phyloP scores from a whole-genome alignment of 2,797 vertebrate species.

The Arrhamphus sclerolepis region DNA sequence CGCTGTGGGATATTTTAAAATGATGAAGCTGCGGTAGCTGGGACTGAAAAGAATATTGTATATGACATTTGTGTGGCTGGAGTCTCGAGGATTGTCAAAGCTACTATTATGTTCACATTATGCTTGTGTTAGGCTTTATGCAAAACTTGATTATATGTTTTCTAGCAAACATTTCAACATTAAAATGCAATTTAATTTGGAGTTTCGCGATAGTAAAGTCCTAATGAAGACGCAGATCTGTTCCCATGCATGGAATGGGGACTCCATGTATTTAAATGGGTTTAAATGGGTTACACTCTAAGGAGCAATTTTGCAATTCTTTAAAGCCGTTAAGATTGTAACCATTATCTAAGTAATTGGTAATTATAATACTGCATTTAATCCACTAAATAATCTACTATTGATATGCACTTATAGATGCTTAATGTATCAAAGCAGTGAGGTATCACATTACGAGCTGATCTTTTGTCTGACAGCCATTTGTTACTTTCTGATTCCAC shows the following conservation, averaged over 20 bases:
- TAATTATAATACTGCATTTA: not conserved
- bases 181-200: not conserved
- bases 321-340: not conserved
- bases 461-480: too few species aligned
- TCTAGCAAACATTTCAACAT: not conserved
- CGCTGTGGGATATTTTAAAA: constrained; percentile 20
- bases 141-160: not conserved
- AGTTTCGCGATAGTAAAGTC: not conserved
- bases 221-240: not conserved
- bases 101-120: not conserved
- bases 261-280: too few species aligned
- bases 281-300: not conserved
- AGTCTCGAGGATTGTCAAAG: not conserved
- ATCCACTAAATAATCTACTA: not conserved
- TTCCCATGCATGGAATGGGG: not conserved
- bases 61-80: too few species aligned
- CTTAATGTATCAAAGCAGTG: not conserved
- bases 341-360: not conserved
- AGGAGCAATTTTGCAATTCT: too few species aligned
- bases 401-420: too few species aligned
- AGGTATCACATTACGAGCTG: not conserved
- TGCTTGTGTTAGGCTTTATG: not conserved
- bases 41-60: too few species aligned
- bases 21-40: constrained; percentile 6
- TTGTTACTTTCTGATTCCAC: too few species aligned